Evolutionary conservation across 92 coral and sea anemone genomes (phyloP), one percentile per base, ranked within the genome.

Genomic region (Heteractis magnifica): DNA sequence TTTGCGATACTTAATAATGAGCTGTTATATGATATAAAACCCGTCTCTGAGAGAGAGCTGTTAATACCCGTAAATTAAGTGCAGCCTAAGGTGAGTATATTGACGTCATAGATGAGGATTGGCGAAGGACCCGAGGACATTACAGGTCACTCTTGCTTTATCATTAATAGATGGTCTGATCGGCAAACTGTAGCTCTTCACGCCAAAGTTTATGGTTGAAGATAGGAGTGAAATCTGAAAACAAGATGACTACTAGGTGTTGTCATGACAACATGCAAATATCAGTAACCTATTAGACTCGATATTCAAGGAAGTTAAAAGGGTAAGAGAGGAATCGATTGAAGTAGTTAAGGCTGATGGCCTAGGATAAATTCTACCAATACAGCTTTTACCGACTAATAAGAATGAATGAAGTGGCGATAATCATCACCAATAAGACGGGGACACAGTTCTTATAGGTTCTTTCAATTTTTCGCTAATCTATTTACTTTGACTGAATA

Each of bases 91-190:
- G 70, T 18, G 70, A 62, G 21, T 6, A 20, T 20, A 62, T 62
- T 62, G 70, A 62, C 70, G 70, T 62, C 70, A 62, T 20, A 62
- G 70, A 62, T 62, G 26, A 62, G 70, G 23, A 20, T n/a, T 62
- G 70, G 2, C 9, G 70, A 62, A 6, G 21, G 8, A 62, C 70
- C 23, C 70, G 70, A 62, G 70, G 70, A 18, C 10, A 20, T n/a
- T 10, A 62, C 10, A 18, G 70, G 70, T 62, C 70, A n/a, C 23
- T 62, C 20, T 9, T 26, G 26, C 26, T 26, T 26, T 34, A 34
- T 34, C 3, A 34, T 34, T 34, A 34, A 34, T 34, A 2, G 44
- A 34, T 34, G 44, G 3, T 34, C 44, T 34, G 44, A 34, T 34
- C 44, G 44, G 44, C 44, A 34, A 34, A 34, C 44, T 34, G 34